Base-by-base conservation (phyloP, 2,888 invertebrate genomes). In the Sesamia inferens region DNA sequence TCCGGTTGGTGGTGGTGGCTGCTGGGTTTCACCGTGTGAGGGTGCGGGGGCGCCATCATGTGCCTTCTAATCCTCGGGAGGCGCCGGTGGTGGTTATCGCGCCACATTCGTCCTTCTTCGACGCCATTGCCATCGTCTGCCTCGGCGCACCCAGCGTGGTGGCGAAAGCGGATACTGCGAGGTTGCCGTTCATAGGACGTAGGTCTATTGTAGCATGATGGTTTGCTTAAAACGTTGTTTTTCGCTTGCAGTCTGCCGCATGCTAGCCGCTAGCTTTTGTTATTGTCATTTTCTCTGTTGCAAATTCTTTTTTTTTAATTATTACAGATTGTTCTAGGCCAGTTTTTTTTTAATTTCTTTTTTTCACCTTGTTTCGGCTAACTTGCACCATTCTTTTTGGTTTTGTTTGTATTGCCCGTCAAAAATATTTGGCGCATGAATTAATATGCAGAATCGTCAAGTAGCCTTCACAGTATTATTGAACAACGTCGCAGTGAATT, bases 51-150 rank as follows among this genome's bases (percentile, higher is more conserved):
- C 96, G 96, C 83, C 92, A 93, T 85, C 93, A 95, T 88, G 82
- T 93, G 92, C 96, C 91, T 90, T 91, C 93, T 14, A 90, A 90
- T 84, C 93, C 90, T 22, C 87, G 98, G 39, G 98, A 98, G 83
- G 99, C 99, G 7, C 98, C 99, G 2, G 97, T 99, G 83, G 95
- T 99, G 81, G 98, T 98, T 73, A 97, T 98, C 79, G 99, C 99
- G 7, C 99, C 99, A 5, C 99, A 99, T 93, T 99, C 99, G 57
- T 97, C 98, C 75, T 99, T 98, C 97, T 98, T 98, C 95, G 99
- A 99, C 94, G 98, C 98, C 77, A 97, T 99, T 82, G 97, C 98
- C 87, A 98, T 98, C 88, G 97, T 98, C 76, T 97, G 97, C 90
- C 97, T 98, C 84, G 98, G 98, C n/a, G 98, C 98, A 67, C 98